Evolutionary conservation across 2,888 invertebrate species (phyloP), one percentile per base, ranked within the genome.

Genomic region (Leptopilina drosophilae): DNA sequence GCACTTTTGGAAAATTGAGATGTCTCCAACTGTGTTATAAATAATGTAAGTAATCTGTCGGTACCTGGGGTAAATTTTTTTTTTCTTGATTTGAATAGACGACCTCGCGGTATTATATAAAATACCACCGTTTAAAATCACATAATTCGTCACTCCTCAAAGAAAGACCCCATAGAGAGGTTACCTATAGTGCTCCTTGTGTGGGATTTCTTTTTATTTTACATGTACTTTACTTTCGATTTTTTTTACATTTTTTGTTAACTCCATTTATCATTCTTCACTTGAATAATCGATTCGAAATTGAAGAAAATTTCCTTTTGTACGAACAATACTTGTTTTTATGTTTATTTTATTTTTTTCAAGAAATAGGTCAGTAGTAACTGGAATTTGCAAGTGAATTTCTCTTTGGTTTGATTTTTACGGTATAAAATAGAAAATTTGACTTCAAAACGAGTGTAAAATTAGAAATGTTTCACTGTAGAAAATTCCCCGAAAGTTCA

Each of bases 51-150:
- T 33, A 33, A 42, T 76, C 77, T 64, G 66, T n/a, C 59, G 66
- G 76, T 64, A 67, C 66, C 77, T 75, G 40, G 42, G 40, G 67
- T 73, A 64, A 69, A 14, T 67, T 42, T n/a, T 15, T 20, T 8
- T 56, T 20, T 42, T 73, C 53, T 33, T n/a, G 33, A 73, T 56
- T 78, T 76, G 20, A 80, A 81, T 73, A 49, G 75, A 78, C 62
- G 53, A 20, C n/a, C 56, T 65, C 78, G 42, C 76, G 77, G 49
- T 49, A 49, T 33, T 82, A 82, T 82, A 82, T 82, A 82, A 78
- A 80, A 64, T 66, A 75, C 73, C 56, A 59, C 76, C 82, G 56
- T 77, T 82, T 82, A 82, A 82, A 82, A 82, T 82, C 81, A 81
- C 78, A 82, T 82, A 82, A 82, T 81, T 81, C 73, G 33, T 73